These are phyloP conservation scores for Monopterus albus DNA, from an alignment of 2,113 vertebrate species.

Conservation along the genomic window DNA sequence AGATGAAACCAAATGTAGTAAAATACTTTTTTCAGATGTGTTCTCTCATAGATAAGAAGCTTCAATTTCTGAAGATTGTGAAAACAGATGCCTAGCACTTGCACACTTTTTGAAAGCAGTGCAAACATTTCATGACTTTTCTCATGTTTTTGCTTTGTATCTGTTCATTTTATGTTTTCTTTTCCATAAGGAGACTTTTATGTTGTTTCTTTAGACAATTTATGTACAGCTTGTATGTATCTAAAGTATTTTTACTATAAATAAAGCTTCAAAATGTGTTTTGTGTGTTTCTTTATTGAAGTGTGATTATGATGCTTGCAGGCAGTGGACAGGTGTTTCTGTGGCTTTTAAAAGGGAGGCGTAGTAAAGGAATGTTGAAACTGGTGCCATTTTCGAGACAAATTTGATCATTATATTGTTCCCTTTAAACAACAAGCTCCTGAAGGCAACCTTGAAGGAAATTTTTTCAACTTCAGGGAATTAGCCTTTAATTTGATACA, in stretches of 20 bases:
- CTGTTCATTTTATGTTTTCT: conserved; percentile 45
- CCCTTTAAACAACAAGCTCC: neutral
- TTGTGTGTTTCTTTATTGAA: conserved; percentile 18
- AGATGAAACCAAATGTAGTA: neutral
- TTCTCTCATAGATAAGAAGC: neutral
- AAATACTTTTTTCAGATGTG: conserved; percentile 1
- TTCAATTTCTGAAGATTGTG: conserved; percentile 25
- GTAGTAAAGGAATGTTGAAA: neutral
- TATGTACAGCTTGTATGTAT: conserved; percentile 83
- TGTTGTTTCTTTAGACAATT: conserved; percentile 64
- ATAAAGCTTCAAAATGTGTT: conserved; percentile 63
- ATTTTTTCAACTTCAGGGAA: neutral
- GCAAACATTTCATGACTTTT: conserved; percentile 38
- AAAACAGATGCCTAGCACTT: conserved; percentile 43
- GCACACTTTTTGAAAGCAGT: conserved; percentile 52
- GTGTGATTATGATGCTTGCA: neutral
- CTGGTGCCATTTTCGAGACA: neutral
- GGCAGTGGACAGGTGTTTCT: neutral
- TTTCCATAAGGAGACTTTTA: conserved; percentile 47
- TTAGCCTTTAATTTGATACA: neutral
- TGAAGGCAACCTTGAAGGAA: neutral
- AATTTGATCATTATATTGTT: neutral
- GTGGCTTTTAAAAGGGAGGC: neutral
- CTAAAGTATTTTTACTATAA: conserved; percentile 85
- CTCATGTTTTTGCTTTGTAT: conserved; percentile 45